Percentiles rank a stretch among this genome's conserved stretches.
Evolutionary conservation across 2,113 vertebrate species (phyloP).

Genomic region (Thalassarche chlororhynchos): DNA sequence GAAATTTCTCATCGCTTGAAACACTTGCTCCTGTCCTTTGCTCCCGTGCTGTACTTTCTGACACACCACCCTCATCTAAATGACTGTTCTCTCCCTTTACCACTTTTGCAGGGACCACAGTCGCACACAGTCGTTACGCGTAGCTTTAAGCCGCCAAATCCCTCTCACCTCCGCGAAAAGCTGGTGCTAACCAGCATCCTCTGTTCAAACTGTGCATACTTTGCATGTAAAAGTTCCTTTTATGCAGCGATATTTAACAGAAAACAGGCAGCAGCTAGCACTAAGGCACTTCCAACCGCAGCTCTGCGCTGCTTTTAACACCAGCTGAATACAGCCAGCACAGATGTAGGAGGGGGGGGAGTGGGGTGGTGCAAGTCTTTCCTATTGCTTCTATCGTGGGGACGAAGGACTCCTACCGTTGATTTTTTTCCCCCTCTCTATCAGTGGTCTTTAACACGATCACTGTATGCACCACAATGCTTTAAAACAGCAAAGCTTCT

Average conservation of each 20-base stretch:
- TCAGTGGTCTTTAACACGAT: conserved; percentile 53
- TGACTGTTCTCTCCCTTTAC: not conserved
- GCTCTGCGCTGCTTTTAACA: conserved; percentile 49
- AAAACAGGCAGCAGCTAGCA: conserved; percentile 27
- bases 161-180: not conserved
- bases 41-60: not conserved
- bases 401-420: conserved; percentile 29
- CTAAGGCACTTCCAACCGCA: conserved; percentile 34
- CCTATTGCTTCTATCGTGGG: conserved; percentile 17
- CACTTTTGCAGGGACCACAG: not conserved
- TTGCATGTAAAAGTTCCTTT: conserved; percentile 35
- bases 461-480: conserved; percentile 70
- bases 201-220: not conserved
- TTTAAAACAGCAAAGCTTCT: conserved; percentile 83
- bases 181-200: not conserved
- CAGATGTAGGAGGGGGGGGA: not conserved
- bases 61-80: not conserved
- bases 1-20: not conserved
- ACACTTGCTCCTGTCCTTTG: not conserved
- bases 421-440: not conserved
- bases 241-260: not conserved
- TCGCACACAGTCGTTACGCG: not conserved
- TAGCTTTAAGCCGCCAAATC: conserved; percentile 1
- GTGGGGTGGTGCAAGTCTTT: conserved; percentile 9
- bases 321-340: conserved; percentile 46